Conservation (phyloP, 2,888 invertebrate genomes). For the Cenopis cana region DNA sequence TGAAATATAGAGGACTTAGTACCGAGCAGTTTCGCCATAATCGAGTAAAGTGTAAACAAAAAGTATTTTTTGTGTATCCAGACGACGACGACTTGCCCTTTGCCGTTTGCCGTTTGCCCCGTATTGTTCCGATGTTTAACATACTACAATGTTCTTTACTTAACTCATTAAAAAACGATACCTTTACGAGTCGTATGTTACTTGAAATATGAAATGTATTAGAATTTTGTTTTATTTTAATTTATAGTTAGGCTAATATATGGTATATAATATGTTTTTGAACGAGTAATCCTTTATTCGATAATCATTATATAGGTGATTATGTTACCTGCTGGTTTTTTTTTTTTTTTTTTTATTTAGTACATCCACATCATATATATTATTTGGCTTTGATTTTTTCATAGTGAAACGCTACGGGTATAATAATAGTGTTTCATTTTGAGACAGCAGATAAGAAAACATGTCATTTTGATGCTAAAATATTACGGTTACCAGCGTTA, state of each 20-base stretch:
- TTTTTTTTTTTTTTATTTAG: too few species aligned
- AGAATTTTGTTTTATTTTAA: too few species aligned
- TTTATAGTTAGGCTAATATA: too few species aligned
- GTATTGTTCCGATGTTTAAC: constrained; percentile 33
- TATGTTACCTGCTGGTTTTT: too few species aligned
- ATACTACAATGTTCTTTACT: constrained; percentile 26
- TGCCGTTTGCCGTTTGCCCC: constrained; percentile 25
- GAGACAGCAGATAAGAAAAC: constrained; percentile 17
- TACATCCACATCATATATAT: too few species aligned
- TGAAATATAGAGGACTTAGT: not conserved
- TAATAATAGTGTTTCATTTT: too few species aligned
- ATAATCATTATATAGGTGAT: too few species aligned
- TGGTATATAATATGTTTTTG: too few species aligned
- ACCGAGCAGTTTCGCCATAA: not conserved
- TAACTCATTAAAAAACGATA: constrained; percentile 23
- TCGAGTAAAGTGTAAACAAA: constrained; percentile 18
- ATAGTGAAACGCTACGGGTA: too few species aligned
- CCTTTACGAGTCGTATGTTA: constrained; percentile 3
- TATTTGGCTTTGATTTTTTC: not conserved
- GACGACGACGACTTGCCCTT: constrained; percentile 21
- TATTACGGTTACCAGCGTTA: not conserved
- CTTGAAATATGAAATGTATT: not conserved
- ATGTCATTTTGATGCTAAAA: not conserved
- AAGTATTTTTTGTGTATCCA: constrained; percentile 14
- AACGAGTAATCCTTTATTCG: too few species aligned